Evolutionary conservation across 2,797 vertebrate species (phyloP).

Genomic region (Parauchenoglanis ngamensis): DNA sequence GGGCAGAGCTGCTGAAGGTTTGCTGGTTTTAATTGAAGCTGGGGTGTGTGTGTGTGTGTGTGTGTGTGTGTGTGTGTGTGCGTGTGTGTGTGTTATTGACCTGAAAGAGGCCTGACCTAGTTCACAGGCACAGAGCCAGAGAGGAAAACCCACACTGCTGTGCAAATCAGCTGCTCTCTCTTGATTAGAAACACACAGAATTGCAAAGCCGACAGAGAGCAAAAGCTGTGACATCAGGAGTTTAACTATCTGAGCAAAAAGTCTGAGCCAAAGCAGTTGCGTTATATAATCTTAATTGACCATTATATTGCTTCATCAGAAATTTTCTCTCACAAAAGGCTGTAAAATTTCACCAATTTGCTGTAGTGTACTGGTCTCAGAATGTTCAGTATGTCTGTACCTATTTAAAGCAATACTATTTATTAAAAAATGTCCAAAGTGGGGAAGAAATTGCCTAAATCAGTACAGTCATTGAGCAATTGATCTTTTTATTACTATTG

Average conservation of each 20-base stretch:
- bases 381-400: background rate
- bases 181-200: slow-evolving; percentile 15
- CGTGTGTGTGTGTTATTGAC: slow-evolving; percentile 33
- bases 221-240: background rate
- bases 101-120: slow-evolving; percentile 37
- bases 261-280: background rate
- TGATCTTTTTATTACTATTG: background rate
- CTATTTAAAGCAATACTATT: background rate
- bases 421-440: background rate
- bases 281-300: background rate
- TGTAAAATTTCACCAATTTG: background rate
- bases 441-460: background rate
- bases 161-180: background rate
- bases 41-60: background rate
- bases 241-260: background rate
- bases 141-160: slow-evolving; percentile 27
- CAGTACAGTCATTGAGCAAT: background rate
- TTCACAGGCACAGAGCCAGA: slow-evolving; percentile 27
- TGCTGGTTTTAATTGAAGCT: slow-evolving; percentile 8
- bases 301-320: background rate
- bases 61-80: slow-evolving; percentile 32
- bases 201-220: background rate
- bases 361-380: background rate
- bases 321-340: background rate
- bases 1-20: background rate